Evolutionary conservation across 2,797 vertebrate genomes (phyloP).

Genomic region (Euphonia xanthogaster): DNA sequence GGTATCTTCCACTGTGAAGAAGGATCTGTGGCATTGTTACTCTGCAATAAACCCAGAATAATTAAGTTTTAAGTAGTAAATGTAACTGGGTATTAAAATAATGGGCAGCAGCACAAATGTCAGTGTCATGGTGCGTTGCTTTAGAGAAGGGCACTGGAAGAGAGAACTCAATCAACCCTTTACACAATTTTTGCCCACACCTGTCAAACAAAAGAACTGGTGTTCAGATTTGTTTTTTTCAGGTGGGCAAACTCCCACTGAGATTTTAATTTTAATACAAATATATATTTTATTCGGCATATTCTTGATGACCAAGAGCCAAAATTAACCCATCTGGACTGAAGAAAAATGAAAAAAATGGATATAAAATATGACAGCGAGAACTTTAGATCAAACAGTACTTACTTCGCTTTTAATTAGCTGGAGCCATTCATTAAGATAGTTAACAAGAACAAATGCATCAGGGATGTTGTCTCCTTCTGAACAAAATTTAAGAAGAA

Average conservation of each 20-base stretch:
- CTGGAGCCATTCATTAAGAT: constrained; percentile 92
- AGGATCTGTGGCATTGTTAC: constrained; percentile 3
- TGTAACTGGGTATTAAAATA: neutral
- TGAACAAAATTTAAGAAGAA: constrained; percentile 93
- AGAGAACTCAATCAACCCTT: neutral
- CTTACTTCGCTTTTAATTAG: constrained; percentile 85
- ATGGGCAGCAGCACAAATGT: neutral
- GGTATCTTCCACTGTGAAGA: constrained; percentile 87
- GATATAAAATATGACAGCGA: neutral
- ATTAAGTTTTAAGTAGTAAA: neutral
- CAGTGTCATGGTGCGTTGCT: neutral
- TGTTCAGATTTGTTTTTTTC: neutral
- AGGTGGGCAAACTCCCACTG: neutral
- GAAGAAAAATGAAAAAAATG: neutral
- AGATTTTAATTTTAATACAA: neutral
- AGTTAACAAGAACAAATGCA: constrained; percentile 84
- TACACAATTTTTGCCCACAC: neutral
- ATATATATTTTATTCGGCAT: neutral
- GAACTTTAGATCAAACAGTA: constrained; percentile 2
- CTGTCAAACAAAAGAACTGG: neutral
- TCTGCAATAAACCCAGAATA: constrained; percentile 40
- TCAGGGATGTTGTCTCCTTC: constrained; percentile 98
- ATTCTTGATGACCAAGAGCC: neutral
- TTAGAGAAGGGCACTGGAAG: neutral
- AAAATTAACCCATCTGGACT: neutral